A percentile compares a stretch with the other conserved stretches of the same genome.
Evolutionary conservation across 2,113 vertebrate species (phyloP).

Genomic region (human (Homo sapiens)): GRCh38 chr11:43361501-43362000

Average conservation of each 20-base stretch:
- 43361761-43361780: slow-evolving; percentile 19
- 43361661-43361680: neutral
- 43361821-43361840: neutral
- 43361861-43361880: slow-evolving; percentile 33
- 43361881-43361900: neutral
- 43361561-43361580: neutral
- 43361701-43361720: neutral
- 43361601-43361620: neutral
- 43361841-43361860: neutral
- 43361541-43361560: neutral
- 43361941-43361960: slow-evolving; percentile 33
- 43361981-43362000: no score
- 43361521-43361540: neutral
- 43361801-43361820: neutral
- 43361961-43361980: neutral
- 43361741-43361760: neutral
- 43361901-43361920: slow-evolving; percentile 18
- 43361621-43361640: neutral
- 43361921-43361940: neutral
- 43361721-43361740: neutral
- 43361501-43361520: neutral
- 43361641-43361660: neutral
- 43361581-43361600: neutral
- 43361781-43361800: neutral
- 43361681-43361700: no score